These are phyloP conservation scores for Neodiprion lecontei DNA, from an alignment of 1,140 invertebrate species.

Conservation along the genomic window DNA sequence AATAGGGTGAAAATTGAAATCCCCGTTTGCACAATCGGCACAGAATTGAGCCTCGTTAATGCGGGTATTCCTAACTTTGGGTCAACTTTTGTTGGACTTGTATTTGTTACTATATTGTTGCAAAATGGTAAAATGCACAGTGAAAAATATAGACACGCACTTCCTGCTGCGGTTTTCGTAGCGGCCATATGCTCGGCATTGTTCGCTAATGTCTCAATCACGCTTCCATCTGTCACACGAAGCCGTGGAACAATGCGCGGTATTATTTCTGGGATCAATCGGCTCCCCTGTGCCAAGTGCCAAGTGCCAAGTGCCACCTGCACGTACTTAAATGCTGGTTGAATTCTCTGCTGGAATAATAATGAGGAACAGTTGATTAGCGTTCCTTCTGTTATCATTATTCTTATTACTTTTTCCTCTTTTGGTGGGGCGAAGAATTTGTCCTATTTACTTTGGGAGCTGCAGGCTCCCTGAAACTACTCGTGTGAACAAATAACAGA, in stretches of 20 bases:
- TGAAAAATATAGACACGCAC: background rate
- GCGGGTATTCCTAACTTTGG: background rate
- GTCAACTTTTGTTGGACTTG: background rate
- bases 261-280: background rate
- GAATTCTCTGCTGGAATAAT: background rate
- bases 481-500: background rate
- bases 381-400: background rate
- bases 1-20: background rate
- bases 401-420: background rate
- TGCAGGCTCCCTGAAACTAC: background rate
- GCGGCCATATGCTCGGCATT: background rate
- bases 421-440: background rate
- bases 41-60: background rate
- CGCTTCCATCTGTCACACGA: conserved; percentile 22
- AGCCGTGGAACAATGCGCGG: background rate
- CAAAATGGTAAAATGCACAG: background rate
- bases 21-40: background rate
- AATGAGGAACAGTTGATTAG: background rate
- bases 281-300: too few relatives aligned
- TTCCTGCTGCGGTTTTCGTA: background rate
- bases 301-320: background rate
- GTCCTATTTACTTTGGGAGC: background rate
- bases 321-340: background rate
- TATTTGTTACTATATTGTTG: background rate
- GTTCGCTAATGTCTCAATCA: conserved; percentile 24